A percentile compares a stretch with the other conserved stretches of the same genome.
Conservation (phyloP, 2,797 vertebrate genomes). For the Pagetopsis macropterus region DNA sequence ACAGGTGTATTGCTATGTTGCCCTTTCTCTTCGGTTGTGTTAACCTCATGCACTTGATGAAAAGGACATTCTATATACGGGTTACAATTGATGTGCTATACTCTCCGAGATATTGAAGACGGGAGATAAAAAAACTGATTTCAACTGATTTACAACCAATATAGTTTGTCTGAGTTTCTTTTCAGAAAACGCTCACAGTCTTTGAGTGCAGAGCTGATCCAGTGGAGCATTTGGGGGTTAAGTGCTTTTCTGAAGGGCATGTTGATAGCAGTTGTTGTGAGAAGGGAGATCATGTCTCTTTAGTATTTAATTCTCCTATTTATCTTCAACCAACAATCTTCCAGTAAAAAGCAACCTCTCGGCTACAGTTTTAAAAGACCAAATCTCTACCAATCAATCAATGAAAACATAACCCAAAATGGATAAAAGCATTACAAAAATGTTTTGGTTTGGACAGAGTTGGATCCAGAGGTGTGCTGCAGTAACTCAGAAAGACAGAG, state of each 20-base stretch:
- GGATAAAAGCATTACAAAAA: slow-evolving; percentile 26
- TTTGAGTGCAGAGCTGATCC: slow-evolving; percentile 31
- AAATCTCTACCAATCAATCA: slow-evolving; percentile 38
- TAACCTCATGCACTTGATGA: neutral
- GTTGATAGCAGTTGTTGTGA: slow-evolving; percentile 21
- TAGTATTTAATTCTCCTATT: slow-evolving; percentile 10
- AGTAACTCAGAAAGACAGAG: slow-evolving; percentile 41
- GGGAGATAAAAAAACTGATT: neutral
- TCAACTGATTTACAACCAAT: neutral
- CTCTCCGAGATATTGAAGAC: neutral
- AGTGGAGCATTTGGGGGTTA: slow-evolving; percentile 32
- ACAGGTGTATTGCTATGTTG: slow-evolving; percentile 8
- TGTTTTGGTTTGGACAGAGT: slow-evolving; percentile 10
- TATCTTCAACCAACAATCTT: slow-evolving; percentile 29
- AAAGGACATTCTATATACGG: slow-evolving; percentile 5
- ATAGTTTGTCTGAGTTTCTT: neutral
- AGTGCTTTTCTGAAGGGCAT: slow-evolving; percentile 51
- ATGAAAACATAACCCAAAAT: slow-evolving; percentile 24
- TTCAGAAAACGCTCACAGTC: neutral
- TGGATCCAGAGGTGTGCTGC: slow-evolving; percentile 30
- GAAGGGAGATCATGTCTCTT: slow-evolving; percentile 31
- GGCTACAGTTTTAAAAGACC: slow-evolving; percentile 1
- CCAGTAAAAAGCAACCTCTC: slow-evolving; percentile 25
- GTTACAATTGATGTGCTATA: neutral
- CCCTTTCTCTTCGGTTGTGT: neutral